Base-by-base conservation (phyloP, 2,888 invertebrate species). In the Euphydryas editha region DNA sequence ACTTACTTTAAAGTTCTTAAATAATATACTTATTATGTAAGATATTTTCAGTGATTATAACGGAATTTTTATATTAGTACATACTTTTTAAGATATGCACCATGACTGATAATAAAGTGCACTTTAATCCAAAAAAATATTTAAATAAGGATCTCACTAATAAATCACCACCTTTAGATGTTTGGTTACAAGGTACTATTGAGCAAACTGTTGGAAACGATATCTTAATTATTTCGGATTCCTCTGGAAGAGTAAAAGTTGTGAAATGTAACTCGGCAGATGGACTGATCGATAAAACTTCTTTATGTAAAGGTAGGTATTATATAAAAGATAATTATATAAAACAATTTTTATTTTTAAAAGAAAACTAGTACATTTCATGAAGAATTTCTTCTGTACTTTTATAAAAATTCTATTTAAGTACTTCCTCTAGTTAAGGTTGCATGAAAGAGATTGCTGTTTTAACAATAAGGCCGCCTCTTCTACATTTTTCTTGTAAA, bases 171-270 rank as follows among this genome's bases (percentile, higher is more conserved):
- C 91, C 91, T 2, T 47, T 86, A 39, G 87, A 88, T 24, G 92
- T 92, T 54, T 93, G 93, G 93, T 74, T 93, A 64, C 91, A 92
- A 77, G 93, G 92, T n/a, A 91, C 87, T 1, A 88, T 92, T 54
- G 90, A 91, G 73, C 90, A 92, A 79, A 86, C 85, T 11, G 88
- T 91, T 5, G 90, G 87, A 65, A 83, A 81, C 8, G 86, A 90
- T 74, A 88, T 90, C 72, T 76, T 92, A 62, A 92, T 93, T n/a
- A 81, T 93, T 65, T 84, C 85, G 0, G 92, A 93, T 68, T 74
- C 80, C 15, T 83, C 81, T 36, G 90, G 89, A 39, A 82, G 84
- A 68, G 90, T 87, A 0, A 93, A 92, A 78, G 85, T 92, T 70
- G 86, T 85, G 0, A 89, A 88, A 82, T 91, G 91, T 72, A 86